phyloP scores from a whole-genome alignment of 2,113 vertebrate genomes.

The Coreoperca whiteheadi region DNA sequence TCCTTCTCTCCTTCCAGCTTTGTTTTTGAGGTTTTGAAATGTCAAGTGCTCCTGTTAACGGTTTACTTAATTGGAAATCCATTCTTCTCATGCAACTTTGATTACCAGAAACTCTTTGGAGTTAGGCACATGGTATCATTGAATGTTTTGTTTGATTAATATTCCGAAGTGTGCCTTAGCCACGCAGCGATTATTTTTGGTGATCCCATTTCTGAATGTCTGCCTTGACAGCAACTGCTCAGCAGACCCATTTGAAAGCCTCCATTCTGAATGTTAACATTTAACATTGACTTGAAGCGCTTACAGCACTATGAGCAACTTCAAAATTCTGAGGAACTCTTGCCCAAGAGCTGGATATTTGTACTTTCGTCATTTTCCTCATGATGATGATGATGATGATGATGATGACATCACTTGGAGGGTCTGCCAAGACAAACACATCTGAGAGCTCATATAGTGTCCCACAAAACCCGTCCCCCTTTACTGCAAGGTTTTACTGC shows the following conservation, averaged over 20 bases:
- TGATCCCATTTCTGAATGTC: slow-evolving; percentile 10
- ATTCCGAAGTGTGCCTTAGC: slow-evolving; percentile 6
- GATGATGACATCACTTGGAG: slow-evolving; percentile 64
- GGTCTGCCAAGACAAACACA: slow-evolving; percentile 73
- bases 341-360: background rate
- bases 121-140: background rate
- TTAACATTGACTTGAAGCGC: slow-evolving; percentile 1
- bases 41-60: slow-evolving; percentile 14
- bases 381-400: too few relatives aligned
- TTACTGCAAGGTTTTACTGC: slow-evolving; percentile 52
- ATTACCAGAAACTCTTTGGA: slow-evolving; percentile 5
- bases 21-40: slow-evolving; percentile 42
- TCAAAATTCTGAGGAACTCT: slow-evolving; percentile 3
- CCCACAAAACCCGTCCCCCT: slow-evolving; percentile 47
- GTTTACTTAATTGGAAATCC: background rate
- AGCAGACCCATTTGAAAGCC: slow-evolving; percentile 24
- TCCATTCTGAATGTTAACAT: background rate
- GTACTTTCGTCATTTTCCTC: slow-evolving; percentile 39
- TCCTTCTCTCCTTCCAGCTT: background rate
- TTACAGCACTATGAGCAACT: background rate
- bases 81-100: background rate
- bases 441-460: slow-evolving; percentile 61
- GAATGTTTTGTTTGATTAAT: slow-evolving; percentile 11
- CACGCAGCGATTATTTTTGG: background rate
- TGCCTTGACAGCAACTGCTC: slow-evolving; percentile 48